Percentiles rank a stretch among this genome's conserved stretches.
phyloP scores from a whole-genome alignment of 2,113 vertebrate species.

The Daubentonia madagascariensis region DNA sequence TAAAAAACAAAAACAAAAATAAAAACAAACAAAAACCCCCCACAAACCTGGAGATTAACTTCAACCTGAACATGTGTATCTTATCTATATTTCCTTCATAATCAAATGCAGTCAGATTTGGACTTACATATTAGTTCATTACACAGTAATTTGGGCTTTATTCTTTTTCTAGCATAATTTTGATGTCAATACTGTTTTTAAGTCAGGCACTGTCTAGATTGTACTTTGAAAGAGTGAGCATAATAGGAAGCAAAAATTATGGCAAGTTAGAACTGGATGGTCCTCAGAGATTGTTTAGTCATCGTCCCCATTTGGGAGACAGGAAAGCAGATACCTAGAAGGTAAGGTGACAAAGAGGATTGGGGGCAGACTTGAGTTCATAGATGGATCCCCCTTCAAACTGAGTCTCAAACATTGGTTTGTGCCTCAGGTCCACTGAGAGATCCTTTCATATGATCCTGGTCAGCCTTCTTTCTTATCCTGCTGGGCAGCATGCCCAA shows the following conservation, averaged over 20 bases:
- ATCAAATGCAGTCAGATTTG: background rate
- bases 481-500: background rate
- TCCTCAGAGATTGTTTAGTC: background rate
- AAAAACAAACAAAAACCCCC: background rate
- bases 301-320: background rate
- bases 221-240: constrained; percentile 10
- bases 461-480: background rate
- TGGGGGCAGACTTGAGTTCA: background rate
- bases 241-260: background rate
- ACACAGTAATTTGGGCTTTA: background rate
- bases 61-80: background rate
- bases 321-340: background rate
- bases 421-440: background rate
- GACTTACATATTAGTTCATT: background rate
- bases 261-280: background rate
- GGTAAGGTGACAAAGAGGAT: background rate
- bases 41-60: background rate
- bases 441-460: background rate
- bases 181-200: constrained; percentile 1
- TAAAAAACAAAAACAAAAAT: background rate
- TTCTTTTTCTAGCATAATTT: constrained; percentile 17
- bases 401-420: background rate
- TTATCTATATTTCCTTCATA: background rate
- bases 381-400: background rate
- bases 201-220: background rate